Evolutionary conservation across 2,113 vertebrate species (phyloP).

Genomic region (Rhinopithecus roxellana): DNA sequence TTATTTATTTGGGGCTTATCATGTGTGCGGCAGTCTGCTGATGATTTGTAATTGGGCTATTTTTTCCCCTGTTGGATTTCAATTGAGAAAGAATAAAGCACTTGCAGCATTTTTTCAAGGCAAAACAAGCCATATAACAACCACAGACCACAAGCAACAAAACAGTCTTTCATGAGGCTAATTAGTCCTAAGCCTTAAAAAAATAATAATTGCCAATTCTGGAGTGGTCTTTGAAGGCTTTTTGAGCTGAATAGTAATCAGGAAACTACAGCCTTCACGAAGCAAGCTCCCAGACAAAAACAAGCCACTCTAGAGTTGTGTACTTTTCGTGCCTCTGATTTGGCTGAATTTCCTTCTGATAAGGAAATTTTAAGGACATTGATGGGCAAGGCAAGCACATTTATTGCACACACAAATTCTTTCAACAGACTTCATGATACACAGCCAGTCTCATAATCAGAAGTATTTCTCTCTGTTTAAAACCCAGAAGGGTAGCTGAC

Average conservation of each 20-base stretch:
- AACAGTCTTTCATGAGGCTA: slow-evolving; percentile 70
- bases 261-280: slow-evolving; percentile 49
- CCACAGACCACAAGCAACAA: slow-evolving; percentile 58
- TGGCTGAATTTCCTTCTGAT: slow-evolving; percentile 67
- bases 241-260: slow-evolving; percentile 58
- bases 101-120: slow-evolving; percentile 54
- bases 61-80: slow-evolving; percentile 60
- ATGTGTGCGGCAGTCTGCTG: slow-evolving; percentile 40
- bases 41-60: slow-evolving; percentile 60
- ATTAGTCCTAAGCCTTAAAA: slow-evolving; percentile 70
- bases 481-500: slow-evolving; percentile 87
- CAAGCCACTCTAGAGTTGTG: background rate
- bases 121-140: slow-evolving; percentile 3
- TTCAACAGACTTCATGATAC: slow-evolving; percentile 80
- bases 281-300: background rate
- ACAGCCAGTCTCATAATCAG: slow-evolving; percentile 86
- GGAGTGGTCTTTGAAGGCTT: slow-evolving; percentile 56
- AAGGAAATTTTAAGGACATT: slow-evolving; percentile 68
- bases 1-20: slow-evolving; percentile 64
- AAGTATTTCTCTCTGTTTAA: slow-evolving; percentile 86
- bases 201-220: slow-evolving; percentile 45
- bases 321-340: slow-evolving; percentile 49
- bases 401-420: slow-evolving; percentile 73
- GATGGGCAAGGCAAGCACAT: slow-evolving; percentile 63
- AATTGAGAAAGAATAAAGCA: slow-evolving; percentile 58